Evolutionary conservation across 2,888 invertebrate genomes (phyloP).

Genomic region (Acanthosepion lycidas): DNA sequence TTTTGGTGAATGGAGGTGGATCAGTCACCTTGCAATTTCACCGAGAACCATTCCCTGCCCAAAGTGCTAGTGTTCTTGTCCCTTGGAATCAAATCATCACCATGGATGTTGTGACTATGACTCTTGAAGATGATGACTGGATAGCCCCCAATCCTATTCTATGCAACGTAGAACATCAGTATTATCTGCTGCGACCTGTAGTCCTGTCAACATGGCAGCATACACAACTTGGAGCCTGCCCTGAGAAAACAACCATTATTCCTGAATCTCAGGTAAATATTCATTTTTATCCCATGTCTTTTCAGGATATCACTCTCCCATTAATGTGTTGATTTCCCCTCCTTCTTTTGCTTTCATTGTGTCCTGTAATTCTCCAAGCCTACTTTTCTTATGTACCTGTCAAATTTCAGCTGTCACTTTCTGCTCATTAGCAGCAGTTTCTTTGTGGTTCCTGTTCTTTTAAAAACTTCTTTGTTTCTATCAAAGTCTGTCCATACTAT

Average conservation of each 20-base stretch:
- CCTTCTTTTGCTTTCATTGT: no score
- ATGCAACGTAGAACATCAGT: conserved; percentile 68
- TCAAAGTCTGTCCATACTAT: no score
- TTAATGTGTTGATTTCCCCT: no score
- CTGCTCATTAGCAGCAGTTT: no score
- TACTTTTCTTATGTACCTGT: no score
- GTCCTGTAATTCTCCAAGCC: no score
- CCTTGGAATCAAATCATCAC: conserved; percentile 97
- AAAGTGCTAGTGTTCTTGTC: conserved; percentile 77
- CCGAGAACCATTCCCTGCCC: conserved; percentile 87
- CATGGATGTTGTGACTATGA: conserved; percentile 70
- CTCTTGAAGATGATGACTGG: conserved; percentile 57
- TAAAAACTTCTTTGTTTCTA: no score
- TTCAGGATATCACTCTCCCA: no score
- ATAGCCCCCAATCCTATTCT: conserved; percentile 77
- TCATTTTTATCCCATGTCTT: background rate
- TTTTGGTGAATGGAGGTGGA: conserved; percentile 98
- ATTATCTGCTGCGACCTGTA: conserved; percentile 69
- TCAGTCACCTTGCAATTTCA: conserved; percentile 97
- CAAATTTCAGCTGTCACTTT: no score
- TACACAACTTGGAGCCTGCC: conserved; percentile 74
- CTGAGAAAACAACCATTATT: conserved; percentile 72
- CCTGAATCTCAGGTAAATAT: conserved; percentile 72
- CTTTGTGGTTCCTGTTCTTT: no score
- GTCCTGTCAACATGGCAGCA: conserved; percentile 74